These are phyloP conservation scores for Atethmia centrago DNA, from an alignment of 2,888 invertebrate species.

Conservation along the genomic window DNA sequence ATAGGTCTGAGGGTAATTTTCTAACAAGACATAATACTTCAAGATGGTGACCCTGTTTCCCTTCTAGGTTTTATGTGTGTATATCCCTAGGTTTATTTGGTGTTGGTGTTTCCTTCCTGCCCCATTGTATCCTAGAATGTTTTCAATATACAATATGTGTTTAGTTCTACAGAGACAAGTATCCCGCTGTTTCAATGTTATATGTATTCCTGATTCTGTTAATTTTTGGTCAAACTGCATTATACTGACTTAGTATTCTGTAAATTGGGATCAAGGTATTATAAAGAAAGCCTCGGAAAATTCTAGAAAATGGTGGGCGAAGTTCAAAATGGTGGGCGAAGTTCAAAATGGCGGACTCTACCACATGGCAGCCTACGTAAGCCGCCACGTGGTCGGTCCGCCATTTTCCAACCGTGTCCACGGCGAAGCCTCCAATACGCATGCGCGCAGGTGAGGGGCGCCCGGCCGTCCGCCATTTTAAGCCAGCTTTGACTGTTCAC, in stretches of 20 bases:
- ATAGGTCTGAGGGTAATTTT: not conserved
- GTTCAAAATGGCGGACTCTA: conserved; percentile 38
- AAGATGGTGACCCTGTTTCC: conserved; percentile 65
- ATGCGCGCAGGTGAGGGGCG: conserved; percentile 33
- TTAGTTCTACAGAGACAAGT: conserved; percentile 50
- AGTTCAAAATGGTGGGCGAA: conserved; percentile 30
- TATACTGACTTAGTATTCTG: not conserved
- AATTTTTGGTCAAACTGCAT: conserved; percentile 45
- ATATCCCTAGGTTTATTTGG: conserved; percentile 58
- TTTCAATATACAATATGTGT: conserved; percentile 44
- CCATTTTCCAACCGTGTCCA: conserved; percentile 11
- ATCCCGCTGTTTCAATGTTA: conserved; percentile 54
- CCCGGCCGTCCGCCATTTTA: not conserved
- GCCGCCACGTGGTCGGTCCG: not conserved
- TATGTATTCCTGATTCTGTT: conserved; percentile 59
- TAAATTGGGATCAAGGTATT: not conserved
- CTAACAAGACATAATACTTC: conserved; percentile 51
- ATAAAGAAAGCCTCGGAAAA: not conserved
- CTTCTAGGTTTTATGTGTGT: conserved; percentile 61
- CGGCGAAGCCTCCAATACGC: not conserved
- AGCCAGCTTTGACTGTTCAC: conserved; percentile 12
- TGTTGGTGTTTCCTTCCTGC: conserved; percentile 53
- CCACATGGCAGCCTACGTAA: no score
- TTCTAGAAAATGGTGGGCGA: conserved; percentile 2
- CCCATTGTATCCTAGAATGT: conserved; percentile 58